Evolutionary conservation across 1,140 invertebrate species (phyloP).

Genomic region (Bicyclus anynana): DNA sequence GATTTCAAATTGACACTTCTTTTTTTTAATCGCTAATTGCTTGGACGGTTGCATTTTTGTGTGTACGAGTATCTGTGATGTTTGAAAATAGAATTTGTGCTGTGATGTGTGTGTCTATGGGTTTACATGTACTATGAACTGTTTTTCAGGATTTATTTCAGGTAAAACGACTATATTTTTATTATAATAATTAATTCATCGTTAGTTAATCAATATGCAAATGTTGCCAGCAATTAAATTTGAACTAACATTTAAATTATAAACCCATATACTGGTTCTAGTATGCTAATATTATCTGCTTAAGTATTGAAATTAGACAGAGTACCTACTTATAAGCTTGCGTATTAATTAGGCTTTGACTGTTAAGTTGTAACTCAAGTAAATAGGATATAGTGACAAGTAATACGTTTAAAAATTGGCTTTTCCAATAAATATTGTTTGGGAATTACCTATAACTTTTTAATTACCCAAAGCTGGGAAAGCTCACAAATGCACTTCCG

Average conservation of each 20-base stretch:
- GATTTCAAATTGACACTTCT: constrained; percentile 12
- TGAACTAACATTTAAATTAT: background rate
- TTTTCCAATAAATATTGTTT: too few species aligned
- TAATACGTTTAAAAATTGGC: too few species aligned
- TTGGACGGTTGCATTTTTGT: background rate
- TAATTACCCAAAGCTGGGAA: too few species aligned
- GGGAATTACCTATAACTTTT: too few species aligned
- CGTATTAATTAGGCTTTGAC: background rate
- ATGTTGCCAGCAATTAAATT: background rate
- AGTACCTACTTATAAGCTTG: background rate
- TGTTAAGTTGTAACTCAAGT: background rate
- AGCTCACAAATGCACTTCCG: too few species aligned
- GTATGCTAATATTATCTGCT: background rate
- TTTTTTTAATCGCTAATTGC: background rate
- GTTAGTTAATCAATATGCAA: background rate
- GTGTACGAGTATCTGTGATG: constrained; percentile 1
- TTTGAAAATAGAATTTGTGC: constrained; percentile 12
- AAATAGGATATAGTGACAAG: background rate
- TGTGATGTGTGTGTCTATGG: constrained; percentile 19
- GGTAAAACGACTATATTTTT: background rate
- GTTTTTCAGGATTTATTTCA: background rate
- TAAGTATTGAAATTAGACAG: background rate
- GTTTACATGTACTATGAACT: background rate
- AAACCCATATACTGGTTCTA: background rate
- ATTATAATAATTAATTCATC: background rate